These are phyloP conservation scores for Nomada lathburiana DNA, from an alignment of 2,888 invertebrate genomes.

Conservation along the genomic window DNA sequence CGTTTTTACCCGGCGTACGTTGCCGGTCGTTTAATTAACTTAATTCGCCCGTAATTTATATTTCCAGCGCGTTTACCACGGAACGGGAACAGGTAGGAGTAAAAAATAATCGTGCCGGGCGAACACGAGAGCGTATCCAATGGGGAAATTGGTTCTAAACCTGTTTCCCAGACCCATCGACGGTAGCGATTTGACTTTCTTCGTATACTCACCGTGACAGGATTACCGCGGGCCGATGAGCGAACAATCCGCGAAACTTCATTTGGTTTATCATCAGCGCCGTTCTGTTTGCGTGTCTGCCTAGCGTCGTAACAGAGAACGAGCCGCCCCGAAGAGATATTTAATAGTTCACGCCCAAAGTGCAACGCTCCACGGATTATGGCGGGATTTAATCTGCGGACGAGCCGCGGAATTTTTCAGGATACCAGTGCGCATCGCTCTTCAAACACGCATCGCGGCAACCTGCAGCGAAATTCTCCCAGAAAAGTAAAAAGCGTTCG, in stretches of 20 bases:
- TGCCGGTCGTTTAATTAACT: constrained; percentile 54
- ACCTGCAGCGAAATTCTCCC: constrained; percentile 22
- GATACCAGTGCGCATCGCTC: not conserved
- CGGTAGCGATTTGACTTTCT: not conserved
- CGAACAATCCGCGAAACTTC: constrained; percentile 41
- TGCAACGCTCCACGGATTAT: constrained; percentile 56
- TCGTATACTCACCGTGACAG: not conserved
- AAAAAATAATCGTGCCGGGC: not conserved
- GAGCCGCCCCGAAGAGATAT: constrained; percentile 50
- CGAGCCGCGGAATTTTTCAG: constrained; percentile 54
- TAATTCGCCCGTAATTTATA: constrained; percentile 24
- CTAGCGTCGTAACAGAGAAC: constrained; percentile 44
- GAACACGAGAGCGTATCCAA: constrained; percentile 13
- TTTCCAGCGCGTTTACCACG: too few species aligned
- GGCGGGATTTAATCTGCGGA: constrained; percentile 62
- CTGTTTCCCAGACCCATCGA: constrained; percentile 17
- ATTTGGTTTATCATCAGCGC: constrained; percentile 49
- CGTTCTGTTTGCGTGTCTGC: constrained; percentile 56
- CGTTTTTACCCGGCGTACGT: constrained; percentile 21
- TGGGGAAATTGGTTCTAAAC: constrained; percentile 54
- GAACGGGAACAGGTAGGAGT: too few species aligned
- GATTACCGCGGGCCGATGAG: constrained; percentile 32
- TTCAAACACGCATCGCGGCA: constrained; percentile 5
- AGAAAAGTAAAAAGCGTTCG: constrained; percentile 48
- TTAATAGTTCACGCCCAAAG: constrained; percentile 52